Percentiles rank a stretch among this genome's conserved stretches.
Evolutionary conservation across 2,797 vertebrate genomes (phyloP).

Genomic region (Xenopus petersii): DNA sequence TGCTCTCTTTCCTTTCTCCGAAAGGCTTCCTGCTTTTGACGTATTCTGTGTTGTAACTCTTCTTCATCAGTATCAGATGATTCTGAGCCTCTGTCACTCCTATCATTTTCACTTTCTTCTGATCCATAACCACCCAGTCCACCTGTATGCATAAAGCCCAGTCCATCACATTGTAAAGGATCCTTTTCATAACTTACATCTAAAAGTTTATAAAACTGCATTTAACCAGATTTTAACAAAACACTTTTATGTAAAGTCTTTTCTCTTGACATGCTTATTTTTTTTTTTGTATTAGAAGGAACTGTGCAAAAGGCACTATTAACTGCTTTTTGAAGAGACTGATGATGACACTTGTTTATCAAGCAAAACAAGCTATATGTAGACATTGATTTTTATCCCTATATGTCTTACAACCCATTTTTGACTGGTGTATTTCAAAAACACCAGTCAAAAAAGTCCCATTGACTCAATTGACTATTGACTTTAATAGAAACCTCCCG

Average conservation of each 20-base stretch:
- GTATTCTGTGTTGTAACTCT: slow-evolving; percentile 90
- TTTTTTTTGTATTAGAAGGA: too few species aligned
- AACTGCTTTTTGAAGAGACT: too few species aligned
- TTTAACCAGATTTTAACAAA: not conserved
- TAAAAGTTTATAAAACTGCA: not conserved
- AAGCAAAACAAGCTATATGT: too few species aligned
- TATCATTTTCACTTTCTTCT: slow-evolving; percentile 92
- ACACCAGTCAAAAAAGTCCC: too few species aligned
- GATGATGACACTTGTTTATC: too few species aligned
- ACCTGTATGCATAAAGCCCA: slow-evolving; percentile 88
- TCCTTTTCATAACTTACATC: not conserved
- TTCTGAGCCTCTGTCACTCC: slow-evolving; percentile 85
- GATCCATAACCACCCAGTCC: slow-evolving; percentile 97
- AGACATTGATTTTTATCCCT: too few species aligned
- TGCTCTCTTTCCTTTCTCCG: slow-evolving; percentile 93
- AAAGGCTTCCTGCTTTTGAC: slow-evolving; percentile 97
- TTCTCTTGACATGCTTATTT: too few species aligned
- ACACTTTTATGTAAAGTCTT: not conserved
- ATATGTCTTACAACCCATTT: too few species aligned
- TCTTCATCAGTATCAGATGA: slow-evolving; percentile 98
- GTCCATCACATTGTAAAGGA: slow-evolving; percentile 73
- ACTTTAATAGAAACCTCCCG: too few species aligned
- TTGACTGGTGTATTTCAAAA: too few species aligned
- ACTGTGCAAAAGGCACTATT: too few species aligned
- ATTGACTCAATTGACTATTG: too few species aligned